A percentile compares a stretch with the other conserved stretches of the same genome.
Evolutionary conservation across 2,888 invertebrate species (phyloP).

Genomic region (Sminthurides aquaticus): DNA sequence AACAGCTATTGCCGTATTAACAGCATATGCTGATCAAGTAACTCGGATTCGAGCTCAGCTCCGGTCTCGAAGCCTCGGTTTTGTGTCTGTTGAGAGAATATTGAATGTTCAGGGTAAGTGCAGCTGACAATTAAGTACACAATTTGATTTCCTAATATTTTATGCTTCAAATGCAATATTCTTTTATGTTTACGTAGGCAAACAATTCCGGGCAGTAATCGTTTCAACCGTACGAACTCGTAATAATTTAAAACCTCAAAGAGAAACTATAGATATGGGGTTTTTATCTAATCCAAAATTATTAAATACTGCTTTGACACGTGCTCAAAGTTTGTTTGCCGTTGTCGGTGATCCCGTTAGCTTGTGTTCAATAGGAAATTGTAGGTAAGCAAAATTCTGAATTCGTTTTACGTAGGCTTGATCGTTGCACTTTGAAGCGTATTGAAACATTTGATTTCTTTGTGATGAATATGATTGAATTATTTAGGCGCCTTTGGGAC

Average conservation of each 20-base stretch:
- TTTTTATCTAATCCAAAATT: conserved; percentile 73
- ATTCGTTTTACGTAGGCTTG: no score
- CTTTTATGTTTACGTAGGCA: conserved; percentile 49
- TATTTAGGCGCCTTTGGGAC: conserved; percentile 65
- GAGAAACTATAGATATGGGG: conserved; percentile 62
- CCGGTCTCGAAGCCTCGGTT: conserved; percentile 62
- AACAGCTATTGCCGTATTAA: conserved; percentile 69
- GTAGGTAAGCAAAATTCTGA: conserved; percentile 50
- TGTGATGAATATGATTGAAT: conserved; percentile 13
- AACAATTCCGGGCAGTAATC: conserved; percentile 73
- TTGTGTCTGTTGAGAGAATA: conserved; percentile 71
- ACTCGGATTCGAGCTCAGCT: conserved; percentile 67
- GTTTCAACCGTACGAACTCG: conserved; percentile 69
- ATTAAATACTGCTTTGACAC: conserved; percentile 70
- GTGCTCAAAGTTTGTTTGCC: conserved; percentile 72
- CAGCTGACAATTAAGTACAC: no score
- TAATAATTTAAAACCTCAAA: conserved; percentile 5
- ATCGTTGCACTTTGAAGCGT: neutral
- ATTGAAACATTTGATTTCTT: neutral
- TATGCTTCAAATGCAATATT: neutral
- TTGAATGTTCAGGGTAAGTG: conserved; percentile 69
- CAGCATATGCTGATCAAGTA: conserved; percentile 72
- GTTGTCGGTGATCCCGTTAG: conserved; percentile 78
- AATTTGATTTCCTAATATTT: neutral
- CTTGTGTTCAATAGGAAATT: conserved; percentile 68